These are phyloP conservation scores for Pseudopleuronectes americanus DNA, from an alignment of 2,797 vertebrate species.

Conservation along the genomic window DNA sequence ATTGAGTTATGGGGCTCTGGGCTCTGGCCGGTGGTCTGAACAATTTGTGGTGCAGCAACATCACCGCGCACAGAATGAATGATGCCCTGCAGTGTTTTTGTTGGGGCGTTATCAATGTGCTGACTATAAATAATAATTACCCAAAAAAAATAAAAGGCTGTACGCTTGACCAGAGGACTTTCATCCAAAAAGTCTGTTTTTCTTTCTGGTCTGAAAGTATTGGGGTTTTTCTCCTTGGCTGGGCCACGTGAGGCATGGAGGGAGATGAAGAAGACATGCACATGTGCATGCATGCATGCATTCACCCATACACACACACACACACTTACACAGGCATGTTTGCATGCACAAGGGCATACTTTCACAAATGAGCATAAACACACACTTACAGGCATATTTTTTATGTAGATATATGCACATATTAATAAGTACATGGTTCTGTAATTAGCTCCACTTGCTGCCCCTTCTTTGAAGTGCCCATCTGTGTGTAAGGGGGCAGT, in stretches of 20 bases:
- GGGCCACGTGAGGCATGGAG: conserved; percentile 74
- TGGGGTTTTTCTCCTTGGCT: conserved; percentile 74
- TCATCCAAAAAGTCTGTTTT: conserved; percentile 82
- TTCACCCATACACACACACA: background rate
- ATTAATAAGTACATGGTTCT: conserved; percentile 29
- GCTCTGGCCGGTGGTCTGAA: conserved; percentile 86
- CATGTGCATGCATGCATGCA: conserved; percentile 29
- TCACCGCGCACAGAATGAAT: conserved; percentile 83
- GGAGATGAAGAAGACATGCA: conserved; percentile 59
- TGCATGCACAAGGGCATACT: conserved; percentile 22
- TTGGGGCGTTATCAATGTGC: conserved; percentile 88
- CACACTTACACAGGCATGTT: conserved; percentile 9
- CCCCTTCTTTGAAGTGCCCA: conserved; percentile 62
- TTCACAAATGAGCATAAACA: conserved; percentile 16
- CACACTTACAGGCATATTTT: background rate
- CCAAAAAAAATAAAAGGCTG: conserved; percentile 78
- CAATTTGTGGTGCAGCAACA: conserved; percentile 85
- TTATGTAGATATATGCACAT: conserved; percentile 1
- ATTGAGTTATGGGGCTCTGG: conserved; percentile 87
- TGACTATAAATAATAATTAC: conserved; percentile 88
- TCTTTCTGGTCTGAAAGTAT: conserved; percentile 81
- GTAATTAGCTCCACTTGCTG: conserved; percentile 66
- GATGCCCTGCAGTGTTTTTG: conserved; percentile 86
- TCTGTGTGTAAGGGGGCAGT: conserved; percentile 60
- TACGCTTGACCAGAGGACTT: conserved; percentile 83